Conservation (phyloP, 2,113 vertebrate genomes). For the Menidia beryllina region DNA sequence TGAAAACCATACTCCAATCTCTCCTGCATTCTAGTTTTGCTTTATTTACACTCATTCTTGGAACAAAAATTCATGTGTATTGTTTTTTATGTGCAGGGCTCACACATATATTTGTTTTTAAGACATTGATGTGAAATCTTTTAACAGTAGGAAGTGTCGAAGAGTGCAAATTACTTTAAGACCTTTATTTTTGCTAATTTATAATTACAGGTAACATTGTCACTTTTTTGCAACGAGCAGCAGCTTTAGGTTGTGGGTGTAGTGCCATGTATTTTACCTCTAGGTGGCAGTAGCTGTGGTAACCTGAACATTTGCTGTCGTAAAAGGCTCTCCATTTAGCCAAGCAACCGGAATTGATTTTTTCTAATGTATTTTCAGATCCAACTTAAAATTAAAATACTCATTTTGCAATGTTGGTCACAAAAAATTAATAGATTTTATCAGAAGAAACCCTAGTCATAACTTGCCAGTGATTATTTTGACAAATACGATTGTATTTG, state of each 20-base stretch:
- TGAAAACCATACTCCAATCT: too few relatives aligned
- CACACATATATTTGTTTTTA: too few relatives aligned
- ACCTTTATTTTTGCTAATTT: too few relatives aligned
- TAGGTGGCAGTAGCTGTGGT: constrained; percentile 7
- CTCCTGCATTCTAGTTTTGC: too few relatives aligned
- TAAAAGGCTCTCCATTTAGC: not conserved
- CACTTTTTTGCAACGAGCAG: too few relatives aligned
- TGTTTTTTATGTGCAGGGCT: too few relatives aligned
- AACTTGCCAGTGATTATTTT: not conserved
- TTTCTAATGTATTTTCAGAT: not conserved
- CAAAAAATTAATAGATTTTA: not conserved
- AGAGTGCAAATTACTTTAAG: too few relatives aligned
- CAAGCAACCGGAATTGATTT: constrained; percentile 3
- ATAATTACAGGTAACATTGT: too few relatives aligned
- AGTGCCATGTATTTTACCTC: not conserved
- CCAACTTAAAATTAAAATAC: not conserved
- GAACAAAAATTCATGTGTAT: too few relatives aligned
- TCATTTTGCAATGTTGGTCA: not conserved
- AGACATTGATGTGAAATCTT: too few relatives aligned
- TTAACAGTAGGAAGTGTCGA: too few relatives aligned
- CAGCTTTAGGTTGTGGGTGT: not conserved
- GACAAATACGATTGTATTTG: not conserved
- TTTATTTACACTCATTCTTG: too few relatives aligned
- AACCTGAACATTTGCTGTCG: rapidly evolving
- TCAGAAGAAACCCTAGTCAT: not conserved